Evolutionary conservation across 2,797 vertebrate species (phyloP).

Genomic region (Pangasius djambal): DNA sequence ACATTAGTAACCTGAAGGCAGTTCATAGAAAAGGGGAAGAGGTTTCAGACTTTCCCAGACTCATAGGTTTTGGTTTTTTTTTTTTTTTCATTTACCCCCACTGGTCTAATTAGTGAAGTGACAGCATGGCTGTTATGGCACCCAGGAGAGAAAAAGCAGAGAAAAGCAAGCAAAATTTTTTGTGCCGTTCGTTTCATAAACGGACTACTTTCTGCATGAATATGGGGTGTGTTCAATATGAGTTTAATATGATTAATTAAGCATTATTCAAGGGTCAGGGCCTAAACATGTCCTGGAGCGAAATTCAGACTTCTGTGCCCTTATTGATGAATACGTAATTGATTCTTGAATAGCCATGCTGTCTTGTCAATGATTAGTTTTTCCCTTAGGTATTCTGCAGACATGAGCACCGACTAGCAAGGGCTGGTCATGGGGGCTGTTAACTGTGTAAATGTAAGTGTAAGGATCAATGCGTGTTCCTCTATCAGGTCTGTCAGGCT

Average conservation of each 20-base stretch:
- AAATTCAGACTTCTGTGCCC: constrained; percentile 33
- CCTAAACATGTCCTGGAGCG: constrained; percentile 30
- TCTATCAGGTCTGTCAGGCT: background rate
- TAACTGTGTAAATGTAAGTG: constrained; percentile 24
- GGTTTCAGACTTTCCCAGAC: background rate
- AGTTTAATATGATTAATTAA: constrained; percentile 55
- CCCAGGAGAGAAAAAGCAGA: background rate
- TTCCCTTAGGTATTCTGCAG: constrained; percentile 34
- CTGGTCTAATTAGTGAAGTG: background rate
- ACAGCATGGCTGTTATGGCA: background rate
- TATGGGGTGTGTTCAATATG: constrained; percentile 29
- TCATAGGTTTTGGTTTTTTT: background rate
- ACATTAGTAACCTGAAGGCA: background rate
- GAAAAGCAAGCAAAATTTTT: background rate
- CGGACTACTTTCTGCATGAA: constrained; percentile 40
- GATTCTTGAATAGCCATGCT: constrained; percentile 44
- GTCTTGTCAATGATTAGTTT: constrained; percentile 41
- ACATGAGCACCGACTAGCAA: constrained; percentile 28
- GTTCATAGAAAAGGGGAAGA: background rate
- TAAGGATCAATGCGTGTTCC: background rate
- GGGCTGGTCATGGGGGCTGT: constrained; percentile 17
- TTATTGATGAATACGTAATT: constrained; percentile 54
- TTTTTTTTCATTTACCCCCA: background rate
- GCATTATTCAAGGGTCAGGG: constrained; percentile 44
- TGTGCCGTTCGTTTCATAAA: constrained; percentile 34